phyloP scores from a whole-genome alignment of 2,888 invertebrate species.

The Pyrochroa serraticornis region DNA sequence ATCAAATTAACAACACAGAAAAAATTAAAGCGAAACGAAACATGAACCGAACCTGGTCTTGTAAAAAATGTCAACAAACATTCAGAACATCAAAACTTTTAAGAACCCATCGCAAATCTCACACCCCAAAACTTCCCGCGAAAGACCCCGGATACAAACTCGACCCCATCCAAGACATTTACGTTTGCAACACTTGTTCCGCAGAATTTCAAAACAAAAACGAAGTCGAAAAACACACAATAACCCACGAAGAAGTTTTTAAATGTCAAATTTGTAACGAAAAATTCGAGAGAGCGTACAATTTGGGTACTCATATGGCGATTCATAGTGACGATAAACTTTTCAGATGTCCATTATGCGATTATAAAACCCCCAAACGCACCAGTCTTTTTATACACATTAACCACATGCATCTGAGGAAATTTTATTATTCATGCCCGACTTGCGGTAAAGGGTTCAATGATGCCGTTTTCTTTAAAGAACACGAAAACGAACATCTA shows the following conservation, averaged over 20 bases:
- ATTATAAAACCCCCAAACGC: conserved; percentile 23
- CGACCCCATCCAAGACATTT: conserved; percentile 44
- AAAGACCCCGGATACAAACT: conserved; percentile 45
- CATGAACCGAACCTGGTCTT: conserved; percentile 34
- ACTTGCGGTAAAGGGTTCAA: conserved; percentile 53
- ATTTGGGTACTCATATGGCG: conserved; percentile 47
- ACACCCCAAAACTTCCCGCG: conserved; percentile 50
- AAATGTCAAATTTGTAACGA: conserved; percentile 63
- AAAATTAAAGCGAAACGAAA: conserved; percentile 6
- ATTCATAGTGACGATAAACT: conserved; percentile 56
- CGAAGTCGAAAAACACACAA: conserved; percentile 29
- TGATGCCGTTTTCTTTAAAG: conserved; percentile 55
- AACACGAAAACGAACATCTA: conserved; percentile 57
- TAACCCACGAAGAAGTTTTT: conserved; percentile 51
- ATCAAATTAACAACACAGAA: not conserved
- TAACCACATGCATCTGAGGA: conserved; percentile 60
- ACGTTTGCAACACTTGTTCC: conserved; percentile 45
- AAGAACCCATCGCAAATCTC: conserved; percentile 41
- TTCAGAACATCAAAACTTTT: conserved; percentile 41
- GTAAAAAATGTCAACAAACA: conserved; percentile 43
- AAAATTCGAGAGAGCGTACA: conserved; percentile 56
- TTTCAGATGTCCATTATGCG: conserved; percentile 56
- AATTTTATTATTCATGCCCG: conserved; percentile 59
- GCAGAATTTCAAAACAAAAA: conserved; percentile 41
- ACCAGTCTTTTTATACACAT: conserved; percentile 57